Evolutionary conservation across 2,888 invertebrate species (phyloP).

Genomic region (Cetonia aurata): DNA sequence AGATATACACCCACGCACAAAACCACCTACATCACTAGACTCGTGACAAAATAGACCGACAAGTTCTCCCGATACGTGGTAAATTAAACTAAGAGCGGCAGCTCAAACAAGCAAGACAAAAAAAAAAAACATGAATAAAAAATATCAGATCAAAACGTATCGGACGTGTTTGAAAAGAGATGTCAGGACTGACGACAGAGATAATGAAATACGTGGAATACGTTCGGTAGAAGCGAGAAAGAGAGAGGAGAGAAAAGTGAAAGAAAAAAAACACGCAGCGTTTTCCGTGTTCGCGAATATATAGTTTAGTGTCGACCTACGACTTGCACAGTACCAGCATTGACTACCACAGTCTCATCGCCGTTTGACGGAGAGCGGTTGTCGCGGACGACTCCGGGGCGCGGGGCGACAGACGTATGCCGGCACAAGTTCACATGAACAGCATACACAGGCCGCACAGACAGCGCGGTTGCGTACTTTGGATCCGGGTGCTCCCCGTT

Average conservation of each 20-base stretch:
- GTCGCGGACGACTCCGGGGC: constrained; percentile 47
- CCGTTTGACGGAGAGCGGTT: constrained; percentile 45
- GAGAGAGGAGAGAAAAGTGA: constrained; percentile 2
- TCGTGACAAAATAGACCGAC: constrained; percentile 12
- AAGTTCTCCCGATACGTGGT: background rate
- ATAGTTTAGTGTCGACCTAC: constrained; percentile 31
- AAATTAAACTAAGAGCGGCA: background rate
- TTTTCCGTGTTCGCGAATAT: constrained; percentile 36
- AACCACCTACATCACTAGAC: constrained; percentile 33
- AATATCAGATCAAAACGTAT: constrained; percentile 18
- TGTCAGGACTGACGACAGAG: constrained; percentile 3
- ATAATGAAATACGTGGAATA: constrained; percentile 14
- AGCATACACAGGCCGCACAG: constrained; percentile 40
- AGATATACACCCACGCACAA: constrained; percentile 26
- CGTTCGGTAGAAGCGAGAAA: constrained; percentile 24
- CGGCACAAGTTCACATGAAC: constrained; percentile 50
- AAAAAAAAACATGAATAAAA: constrained; percentile 17
- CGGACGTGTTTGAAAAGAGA: constrained; percentile 20
- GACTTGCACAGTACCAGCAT: constrained; percentile 36
- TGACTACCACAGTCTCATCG: constrained; percentile 37
- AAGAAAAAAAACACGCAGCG: constrained; percentile 19
- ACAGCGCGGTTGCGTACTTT: constrained; percentile 55
- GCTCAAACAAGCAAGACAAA: background rate
- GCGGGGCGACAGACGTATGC: constrained; percentile 26
- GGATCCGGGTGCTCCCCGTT: constrained; percentile 47